A percentile compares a stretch with the other conserved stretches of the same genome.
phyloP scores from a whole-genome alignment of 2,888 invertebrate genomes.

The Drosophila colorata region DNA sequence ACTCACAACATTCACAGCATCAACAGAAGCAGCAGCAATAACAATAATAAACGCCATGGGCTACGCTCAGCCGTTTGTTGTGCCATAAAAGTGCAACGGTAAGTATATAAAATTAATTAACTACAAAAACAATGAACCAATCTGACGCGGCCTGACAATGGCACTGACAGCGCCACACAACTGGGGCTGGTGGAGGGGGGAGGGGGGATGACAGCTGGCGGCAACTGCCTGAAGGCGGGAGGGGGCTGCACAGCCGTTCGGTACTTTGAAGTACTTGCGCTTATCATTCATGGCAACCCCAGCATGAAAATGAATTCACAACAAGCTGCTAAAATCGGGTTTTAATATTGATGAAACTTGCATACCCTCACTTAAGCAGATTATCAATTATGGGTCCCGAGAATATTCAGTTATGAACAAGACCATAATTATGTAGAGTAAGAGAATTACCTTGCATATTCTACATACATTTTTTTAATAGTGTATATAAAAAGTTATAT shows the following conservation, averaged over 20 bases:
- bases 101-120: slow-evolving; percentile 74
- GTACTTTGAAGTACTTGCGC: slow-evolving; percentile 52
- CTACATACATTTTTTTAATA: too few species aligned
- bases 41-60: slow-evolving; percentile 26
- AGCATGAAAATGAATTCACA: slow-evolving; percentile 41
- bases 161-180: slow-evolving; percentile 17
- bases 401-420: too few species aligned
- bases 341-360: background rate
- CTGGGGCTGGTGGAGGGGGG: background rate
- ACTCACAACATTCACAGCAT: slow-evolving; percentile 12
- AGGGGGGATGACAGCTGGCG: background rate
- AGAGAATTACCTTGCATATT: too few species aligned
- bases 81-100: slow-evolving; percentile 70
- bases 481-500: too few species aligned
- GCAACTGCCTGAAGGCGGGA: background rate
- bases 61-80: slow-evolving; percentile 39
- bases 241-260: slow-evolving; percentile 11
- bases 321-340: background rate
- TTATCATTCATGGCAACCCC: slow-evolving; percentile 62
- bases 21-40: slow-evolving; percentile 8
- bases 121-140: slow-evolving; percentile 64
- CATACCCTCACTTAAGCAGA: slow-evolving; percentile 5
- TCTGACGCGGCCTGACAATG: slow-evolving; percentile 42
- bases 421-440: too few species aligned
- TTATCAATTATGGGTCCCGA: too few species aligned